Base-by-base conservation (phyloP, 2,888 invertebrate genomes). In the Eupithecia subfuscata region DNA sequence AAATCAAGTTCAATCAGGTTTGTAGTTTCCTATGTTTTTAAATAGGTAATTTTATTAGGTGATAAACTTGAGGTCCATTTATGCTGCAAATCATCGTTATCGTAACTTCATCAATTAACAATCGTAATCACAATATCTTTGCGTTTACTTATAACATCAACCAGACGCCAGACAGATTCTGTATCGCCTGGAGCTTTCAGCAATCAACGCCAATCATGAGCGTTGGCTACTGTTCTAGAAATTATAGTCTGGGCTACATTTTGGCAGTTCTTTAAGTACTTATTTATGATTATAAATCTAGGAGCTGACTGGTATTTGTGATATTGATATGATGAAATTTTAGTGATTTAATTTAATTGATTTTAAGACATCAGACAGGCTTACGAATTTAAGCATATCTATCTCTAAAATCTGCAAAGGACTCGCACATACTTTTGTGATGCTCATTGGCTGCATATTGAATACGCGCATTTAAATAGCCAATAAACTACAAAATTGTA, bases 151-250 rank as follows among this genome's bases (percentile, higher is more conserved):
- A 18, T 16, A 34, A 9, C 34, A 30, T 64, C 16, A 25, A 16
- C 7, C 22, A 71, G 52, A 73, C 64, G 69, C 71, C 72, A 70
- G 65, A 60, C 60, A 63, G 56, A 68, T 25, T 45, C 68, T 40
- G n/a, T 43, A 60, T 75, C 67, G 79, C 81, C 80, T 69, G 63
- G 68, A 79, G 80, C 78, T 70, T 70, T 43, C 63, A 16, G 65
- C 76, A 40, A 65, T 71, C 60, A 75, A 70, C 40, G 25, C 52
- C n/a, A 63, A 40, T 48, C 30, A 70, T 76, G 68, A 70, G 30
- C 71, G 73, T 71, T 81, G 69, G 77, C 81, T 81, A 78, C 81
- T 72, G 79, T 78, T 78, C 72, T 76, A 79, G 34, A 64, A 75
- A 78, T 77, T 76, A 69, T 65, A 69, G 68, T 60, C 52, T 64